A percentile compares a stretch with the other conserved stretches of the same genome.
These are phyloP conservation scores for Drosophila varians DNA, from an alignment of 1,140 invertebrate genomes.

Conservation along the genomic window DNA sequence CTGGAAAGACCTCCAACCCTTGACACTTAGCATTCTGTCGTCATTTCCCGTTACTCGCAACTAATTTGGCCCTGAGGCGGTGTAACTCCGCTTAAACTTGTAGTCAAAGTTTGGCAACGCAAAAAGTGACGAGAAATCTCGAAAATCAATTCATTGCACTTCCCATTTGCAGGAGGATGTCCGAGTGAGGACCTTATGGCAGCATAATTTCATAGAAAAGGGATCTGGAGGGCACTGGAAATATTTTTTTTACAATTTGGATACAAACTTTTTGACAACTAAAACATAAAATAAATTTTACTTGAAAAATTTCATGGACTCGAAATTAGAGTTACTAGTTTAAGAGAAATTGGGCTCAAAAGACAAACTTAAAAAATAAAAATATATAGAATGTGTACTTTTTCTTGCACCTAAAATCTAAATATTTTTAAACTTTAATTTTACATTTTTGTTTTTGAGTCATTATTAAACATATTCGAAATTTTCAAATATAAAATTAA, in stretches of 20 bases:
- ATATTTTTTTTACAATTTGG: not conserved
- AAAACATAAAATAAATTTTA: too few relatives aligned
- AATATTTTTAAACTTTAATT: too few relatives aligned
- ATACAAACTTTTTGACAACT: too few relatives aligned
- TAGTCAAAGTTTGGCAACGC: slow-evolving; percentile 41
- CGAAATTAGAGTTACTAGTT: too few relatives aligned
- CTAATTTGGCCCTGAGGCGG: slow-evolving; percentile 53
- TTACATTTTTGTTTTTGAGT: too few relatives aligned
- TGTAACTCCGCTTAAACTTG: slow-evolving; percentile 56
- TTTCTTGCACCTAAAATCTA: too few relatives aligned
- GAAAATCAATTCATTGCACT: slow-evolving; percentile 56
- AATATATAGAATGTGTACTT: too few relatives aligned
- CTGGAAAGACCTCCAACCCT: slow-evolving; percentile 1
- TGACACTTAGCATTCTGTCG: slow-evolving; percentile 46
- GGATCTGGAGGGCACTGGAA: slow-evolving; percentile 17
- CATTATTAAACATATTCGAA: too few relatives aligned
- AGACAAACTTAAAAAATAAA: too few relatives aligned
- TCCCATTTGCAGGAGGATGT: slow-evolving; percentile 35
- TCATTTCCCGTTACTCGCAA: slow-evolving; percentile 36
- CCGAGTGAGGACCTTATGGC: slow-evolving; percentile 40
- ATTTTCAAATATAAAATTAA: too few relatives aligned
- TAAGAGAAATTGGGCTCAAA: too few relatives aligned
- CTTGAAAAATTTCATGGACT: too few relatives aligned
- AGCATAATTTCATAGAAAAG: slow-evolving; percentile 34
- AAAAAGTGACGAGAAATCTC: slow-evolving; percentile 29